A percentile compares a stretch with the other conserved stretches of the same genome.
phyloP scores from a whole-genome alignment of 2,113 vertebrate species.

The Maccullochella peelii region DNA sequence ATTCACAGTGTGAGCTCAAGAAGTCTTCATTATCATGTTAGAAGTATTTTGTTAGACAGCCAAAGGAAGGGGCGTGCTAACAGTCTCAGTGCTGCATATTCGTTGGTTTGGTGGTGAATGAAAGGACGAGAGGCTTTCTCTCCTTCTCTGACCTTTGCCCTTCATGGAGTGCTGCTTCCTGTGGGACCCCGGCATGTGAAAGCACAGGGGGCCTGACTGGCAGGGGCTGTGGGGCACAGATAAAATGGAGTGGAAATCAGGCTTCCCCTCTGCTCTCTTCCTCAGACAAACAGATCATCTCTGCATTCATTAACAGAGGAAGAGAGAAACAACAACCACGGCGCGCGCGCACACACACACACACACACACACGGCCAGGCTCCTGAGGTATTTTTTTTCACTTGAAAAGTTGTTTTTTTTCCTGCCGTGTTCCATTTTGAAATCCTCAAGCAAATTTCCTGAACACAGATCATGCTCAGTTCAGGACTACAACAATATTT shows the following conservation, averaged over 20 bases:
- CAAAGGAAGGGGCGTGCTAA: background rate
- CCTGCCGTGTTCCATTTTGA: slow-evolving; percentile 18
- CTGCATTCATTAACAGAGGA: slow-evolving; percentile 77
- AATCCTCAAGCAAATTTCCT: slow-evolving; percentile 49
- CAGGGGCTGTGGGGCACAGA: slow-evolving; percentile 76
- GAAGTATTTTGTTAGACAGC: background rate
- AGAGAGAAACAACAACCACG: slow-evolving; percentile 68
- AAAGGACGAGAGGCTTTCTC: slow-evolving; percentile 67
- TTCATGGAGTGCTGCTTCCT: slow-evolving; percentile 79
- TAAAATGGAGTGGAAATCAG: slow-evolving; percentile 84
- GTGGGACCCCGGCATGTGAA: slow-evolving; percentile 78
- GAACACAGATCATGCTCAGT: slow-evolving; percentile 47
- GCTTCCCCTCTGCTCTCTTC: slow-evolving; percentile 81
- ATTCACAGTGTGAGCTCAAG: background rate
- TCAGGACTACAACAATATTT: slow-evolving; percentile 72
- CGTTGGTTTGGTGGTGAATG: slow-evolving; percentile 47
- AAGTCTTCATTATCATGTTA: background rate
- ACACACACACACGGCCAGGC: background rate
- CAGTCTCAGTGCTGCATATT: slow-evolving; percentile 16
- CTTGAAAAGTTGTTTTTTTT: slow-evolving; percentile 1
- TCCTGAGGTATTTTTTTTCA: slow-evolving; percentile 32
- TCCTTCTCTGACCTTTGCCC: slow-evolving; percentile 79
- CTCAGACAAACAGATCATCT: slow-evolving; percentile 80
- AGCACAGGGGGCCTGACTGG: slow-evolving; percentile 67
- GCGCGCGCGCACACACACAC: background rate